These are phyloP conservation scores for Dryocosmus kuriphilus DNA, from an alignment of 2,888 invertebrate genomes.

Conservation along the genomic window DNA sequence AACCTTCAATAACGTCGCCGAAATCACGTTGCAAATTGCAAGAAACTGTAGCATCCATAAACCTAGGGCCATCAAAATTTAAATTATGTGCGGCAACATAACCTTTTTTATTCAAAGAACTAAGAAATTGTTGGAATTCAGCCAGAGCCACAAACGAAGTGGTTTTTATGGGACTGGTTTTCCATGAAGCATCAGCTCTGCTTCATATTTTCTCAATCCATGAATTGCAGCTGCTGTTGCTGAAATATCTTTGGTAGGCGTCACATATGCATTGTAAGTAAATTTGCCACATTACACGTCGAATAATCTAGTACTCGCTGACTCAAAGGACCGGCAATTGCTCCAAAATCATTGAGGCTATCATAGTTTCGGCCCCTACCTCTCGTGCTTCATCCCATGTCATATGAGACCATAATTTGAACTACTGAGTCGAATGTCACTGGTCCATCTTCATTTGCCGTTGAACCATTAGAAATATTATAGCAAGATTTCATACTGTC, in stretches of 20 bases:
- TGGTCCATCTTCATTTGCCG: not conserved
- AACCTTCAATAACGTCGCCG: too few species aligned
- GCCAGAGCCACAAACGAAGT: slow-evolving; percentile 38
- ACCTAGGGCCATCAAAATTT: slow-evolving; percentile 43
- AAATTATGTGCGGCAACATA: slow-evolving; percentile 42
- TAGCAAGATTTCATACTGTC: too few species aligned
- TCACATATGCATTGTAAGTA: slow-evolving; percentile 45
- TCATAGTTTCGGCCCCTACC: slow-evolving; percentile 59
- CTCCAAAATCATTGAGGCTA: slow-evolving; percentile 59
- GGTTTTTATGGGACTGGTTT: too few species aligned
- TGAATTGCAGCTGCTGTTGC: slow-evolving; percentile 45
- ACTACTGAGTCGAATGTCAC: not conserved
- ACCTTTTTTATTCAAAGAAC: too few species aligned
- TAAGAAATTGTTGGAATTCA: slow-evolving; percentile 39
- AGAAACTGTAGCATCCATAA: not conserved
- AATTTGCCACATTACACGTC: slow-evolving; percentile 51
- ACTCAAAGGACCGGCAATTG: slow-evolving; percentile 54
- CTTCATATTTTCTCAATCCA: slow-evolving; percentile 45
- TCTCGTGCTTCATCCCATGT: slow-evolving; percentile 61
- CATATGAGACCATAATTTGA: slow-evolving; percentile 43
- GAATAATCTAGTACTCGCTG: slow-evolving; percentile 56
- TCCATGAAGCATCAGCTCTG: slow-evolving; percentile 44
- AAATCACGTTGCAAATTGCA: too few species aligned
- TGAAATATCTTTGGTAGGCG: slow-evolving; percentile 46
- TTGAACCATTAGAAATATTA: too few species aligned